These are phyloP conservation scores for Ceratoteleas bidentatus DNA, from an alignment of 1,140 invertebrate species.

Conservation along the genomic window DNA sequence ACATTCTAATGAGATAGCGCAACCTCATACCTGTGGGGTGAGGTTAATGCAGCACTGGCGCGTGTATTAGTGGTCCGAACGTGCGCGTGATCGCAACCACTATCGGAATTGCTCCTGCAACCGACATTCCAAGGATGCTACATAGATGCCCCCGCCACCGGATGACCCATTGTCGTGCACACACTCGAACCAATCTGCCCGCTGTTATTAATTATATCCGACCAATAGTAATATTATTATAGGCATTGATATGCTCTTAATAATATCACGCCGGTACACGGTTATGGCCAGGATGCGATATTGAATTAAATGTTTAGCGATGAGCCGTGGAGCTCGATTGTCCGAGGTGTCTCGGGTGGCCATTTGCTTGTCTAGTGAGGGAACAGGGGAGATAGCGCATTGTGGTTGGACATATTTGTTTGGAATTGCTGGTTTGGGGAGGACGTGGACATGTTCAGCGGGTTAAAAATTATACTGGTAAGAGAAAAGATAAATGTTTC, in stretches of 20 bases:
- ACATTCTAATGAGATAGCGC: conserved; percentile 62
- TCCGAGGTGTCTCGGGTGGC: conserved; percentile 7
- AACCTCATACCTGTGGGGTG: conserved; percentile 44
- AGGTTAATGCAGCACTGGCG: conserved; percentile 36
- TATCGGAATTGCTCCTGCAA: conserved; percentile 59
- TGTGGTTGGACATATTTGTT: conserved; percentile 2
- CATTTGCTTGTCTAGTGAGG: neutral
- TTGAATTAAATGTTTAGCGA: conserved; percentile 41
- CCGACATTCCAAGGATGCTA: conserved; percentile 67
- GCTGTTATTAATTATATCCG: conserved; percentile 59
- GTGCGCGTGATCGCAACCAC: conserved; percentile 43
- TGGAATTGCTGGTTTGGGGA: conserved; percentile 1
- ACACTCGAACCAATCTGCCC: conserved; percentile 47
- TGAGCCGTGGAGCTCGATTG: conserved; percentile 6
- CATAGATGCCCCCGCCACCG: conserved; percentile 56
- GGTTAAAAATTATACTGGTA: too few species aligned
- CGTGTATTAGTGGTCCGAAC: conserved; percentile 21
- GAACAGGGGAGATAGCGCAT: neutral
- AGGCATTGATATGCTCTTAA: conserved; percentile 56
- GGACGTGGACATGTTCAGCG: too few species aligned
- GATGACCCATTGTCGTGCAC: conserved; percentile 66
- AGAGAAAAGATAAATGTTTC: too few species aligned
- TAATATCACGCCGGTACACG: conserved; percentile 31
- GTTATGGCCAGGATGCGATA: conserved; percentile 16
- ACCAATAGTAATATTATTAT: conserved; percentile 57